Base-by-base conservation (phyloP, 2,888 invertebrate species). In the Heteropelma amictum region DNA sequence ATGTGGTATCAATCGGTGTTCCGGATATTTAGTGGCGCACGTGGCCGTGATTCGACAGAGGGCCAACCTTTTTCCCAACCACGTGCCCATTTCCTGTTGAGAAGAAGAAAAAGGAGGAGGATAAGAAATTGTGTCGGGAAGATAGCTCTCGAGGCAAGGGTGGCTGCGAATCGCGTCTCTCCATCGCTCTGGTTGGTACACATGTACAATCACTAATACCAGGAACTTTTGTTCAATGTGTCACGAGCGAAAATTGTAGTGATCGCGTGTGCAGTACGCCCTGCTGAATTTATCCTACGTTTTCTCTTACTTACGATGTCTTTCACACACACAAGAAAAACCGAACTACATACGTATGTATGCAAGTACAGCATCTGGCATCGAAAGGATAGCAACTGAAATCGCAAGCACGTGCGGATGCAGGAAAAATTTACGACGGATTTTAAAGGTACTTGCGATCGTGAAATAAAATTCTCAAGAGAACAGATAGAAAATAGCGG, bases 21-120 rank as follows among this genome's bases (percentile, higher is more conserved):
- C 76, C 68, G 72, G 76, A 76, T 72, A 64, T 76, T 72, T 71
- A 56, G 53, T 71, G 67, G 49, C 53, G 68, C 72, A 71, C 76
- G 76, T 68, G 68, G 72, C 72, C 72, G 68, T 72, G 76, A 76
- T 76, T 76, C 72, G 64, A 35, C 42, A 21, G 63, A 58, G 51
- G 72, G 65, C 33, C 47, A 28, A 42, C 35, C 40, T 68, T 70
- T 67, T 67, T 33, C 53, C 38, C 67, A 60, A 72, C 64, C 68
- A 63, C 47, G 45, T 61, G 23, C 42, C 49, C 68, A 45, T 56
- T 28, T 51, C 58, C 45, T 26, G 30, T 19, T 64, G 49, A 49
- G 26, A 49, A 56, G 47, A 68, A 63, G 60, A 53, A 51, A 53
- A 33, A 38, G 33, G 58, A 45, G 23, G 12, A 26, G 17, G n/a